Conservation (phyloP, 1,140 invertebrate species). For the Drosophila pseudoananassae region DNA sequence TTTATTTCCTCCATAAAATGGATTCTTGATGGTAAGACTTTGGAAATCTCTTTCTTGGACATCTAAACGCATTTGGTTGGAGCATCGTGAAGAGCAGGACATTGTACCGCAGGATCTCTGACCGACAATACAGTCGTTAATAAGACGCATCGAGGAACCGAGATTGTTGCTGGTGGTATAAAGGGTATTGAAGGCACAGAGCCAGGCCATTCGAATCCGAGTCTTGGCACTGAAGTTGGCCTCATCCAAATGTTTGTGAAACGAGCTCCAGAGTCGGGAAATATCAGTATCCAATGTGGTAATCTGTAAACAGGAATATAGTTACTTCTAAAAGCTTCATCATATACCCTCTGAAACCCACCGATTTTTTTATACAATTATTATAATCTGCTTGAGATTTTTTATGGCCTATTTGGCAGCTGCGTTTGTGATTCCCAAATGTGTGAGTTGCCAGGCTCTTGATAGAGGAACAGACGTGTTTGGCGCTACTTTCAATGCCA, state of each 20-base stretch:
- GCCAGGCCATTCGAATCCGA: conserved; percentile 4
- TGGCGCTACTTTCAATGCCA: neutral
- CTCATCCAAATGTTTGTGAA: conserved; percentile 5
- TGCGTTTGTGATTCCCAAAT: conserved; percentile 2
- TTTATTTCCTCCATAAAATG: conserved; percentile 13
- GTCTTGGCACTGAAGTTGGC: conserved; percentile 9
- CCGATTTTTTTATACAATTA: conserved; percentile 2
- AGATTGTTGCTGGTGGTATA: conserved; percentile 10
- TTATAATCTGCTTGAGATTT: conserved; percentile 13
- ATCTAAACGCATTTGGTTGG: conserved; percentile 31
- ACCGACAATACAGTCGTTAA: conserved; percentile 10
- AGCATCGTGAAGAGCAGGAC: conserved; percentile 16
- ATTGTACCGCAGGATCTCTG: neutral
- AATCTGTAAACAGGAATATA: neutral
- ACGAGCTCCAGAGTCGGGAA: conserved; percentile 7
- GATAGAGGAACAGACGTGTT: neutral
- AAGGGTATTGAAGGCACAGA: conserved; percentile 6
- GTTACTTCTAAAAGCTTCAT: neutral
- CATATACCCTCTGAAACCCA: too few species aligned
- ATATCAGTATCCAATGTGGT: neutral
- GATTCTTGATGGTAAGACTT: conserved; percentile 15
- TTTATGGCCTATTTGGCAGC: neutral
- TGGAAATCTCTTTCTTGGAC: neutral
- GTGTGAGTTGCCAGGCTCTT: conserved; percentile 5
- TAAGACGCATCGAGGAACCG: neutral